These are phyloP conservation scores for Danaus melanippus DNA, from an alignment of 1,140 invertebrate species.

Conservation along the genomic window DNA sequence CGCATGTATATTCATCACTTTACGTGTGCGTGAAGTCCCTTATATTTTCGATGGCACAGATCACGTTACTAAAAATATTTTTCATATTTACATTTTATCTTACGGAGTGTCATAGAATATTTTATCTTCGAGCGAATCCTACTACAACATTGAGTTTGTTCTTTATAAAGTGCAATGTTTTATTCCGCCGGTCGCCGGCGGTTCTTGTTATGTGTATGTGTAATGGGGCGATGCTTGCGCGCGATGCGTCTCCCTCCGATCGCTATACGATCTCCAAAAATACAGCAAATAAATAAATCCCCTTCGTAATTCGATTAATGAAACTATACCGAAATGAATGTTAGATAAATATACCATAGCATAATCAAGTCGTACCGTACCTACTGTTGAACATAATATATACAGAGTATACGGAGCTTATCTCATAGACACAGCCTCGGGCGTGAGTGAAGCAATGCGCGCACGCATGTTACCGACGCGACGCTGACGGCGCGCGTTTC, in stretches of 20 bases:
- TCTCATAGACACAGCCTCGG: not conserved
- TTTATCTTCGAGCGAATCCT: conserved; percentile 68
- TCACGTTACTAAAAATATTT: conserved; percentile 69
- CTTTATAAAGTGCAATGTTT: conserved; percentile 67
- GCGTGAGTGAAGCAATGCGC: conserved; percentile 23
- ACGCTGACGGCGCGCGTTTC: conserved; percentile 50
- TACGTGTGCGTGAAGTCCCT: conserved; percentile 66
- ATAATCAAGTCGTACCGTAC: conserved; percentile 1
- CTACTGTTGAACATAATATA: no score
- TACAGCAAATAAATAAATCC: no score
- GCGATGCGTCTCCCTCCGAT: conserved; percentile 33
- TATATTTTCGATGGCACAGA: conserved; percentile 69
- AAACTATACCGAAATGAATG: conserved; percentile 2
- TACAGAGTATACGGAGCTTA: conserved; percentile 9
- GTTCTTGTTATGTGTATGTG: conserved; percentile 66
- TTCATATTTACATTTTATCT: conserved; percentile 72
- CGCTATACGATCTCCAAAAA: conserved; percentile 26
- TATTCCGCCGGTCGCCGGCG: conserved; percentile 66
- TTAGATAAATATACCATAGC: not conserved
- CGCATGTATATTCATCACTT: conserved; percentile 51
- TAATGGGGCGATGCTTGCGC: conserved; percentile 54
- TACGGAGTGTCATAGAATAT: conserved; percentile 70
- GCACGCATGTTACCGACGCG: conserved; percentile 40
- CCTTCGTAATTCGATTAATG: not conserved
- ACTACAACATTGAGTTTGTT: conserved; percentile 71